phyloP scores from a whole-genome alignment of 2,797 vertebrate genomes.

The Lepus townsendii region DNA sequence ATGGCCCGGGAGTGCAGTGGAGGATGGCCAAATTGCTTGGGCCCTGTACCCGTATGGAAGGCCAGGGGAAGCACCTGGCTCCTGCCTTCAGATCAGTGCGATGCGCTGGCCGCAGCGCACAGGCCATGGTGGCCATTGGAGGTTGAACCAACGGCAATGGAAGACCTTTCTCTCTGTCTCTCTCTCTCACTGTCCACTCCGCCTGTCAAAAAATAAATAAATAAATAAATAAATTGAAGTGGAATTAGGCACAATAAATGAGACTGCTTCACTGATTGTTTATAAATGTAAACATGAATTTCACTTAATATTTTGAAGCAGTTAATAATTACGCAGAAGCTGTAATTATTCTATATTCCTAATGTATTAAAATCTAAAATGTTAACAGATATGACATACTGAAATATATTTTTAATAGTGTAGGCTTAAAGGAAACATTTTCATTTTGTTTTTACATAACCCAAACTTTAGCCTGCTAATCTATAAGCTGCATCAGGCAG shows the following conservation, averaged over 20 bases:
- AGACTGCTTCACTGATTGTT: background rate
- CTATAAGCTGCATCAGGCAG: background rate
- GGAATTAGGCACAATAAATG: background rate
- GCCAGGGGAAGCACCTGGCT: too few relatives aligned
- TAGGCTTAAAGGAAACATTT: background rate
- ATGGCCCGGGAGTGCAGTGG: too few relatives aligned
- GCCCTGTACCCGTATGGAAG: too few relatives aligned
- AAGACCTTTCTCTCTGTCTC: too few relatives aligned
- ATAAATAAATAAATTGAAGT: background rate
- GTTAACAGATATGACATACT: background rate
- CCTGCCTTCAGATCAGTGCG: too few relatives aligned
- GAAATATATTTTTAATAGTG: background rate
- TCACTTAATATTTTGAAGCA: background rate
- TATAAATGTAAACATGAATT: background rate
- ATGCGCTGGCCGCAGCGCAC: too few relatives aligned
- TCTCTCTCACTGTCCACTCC: too few relatives aligned
- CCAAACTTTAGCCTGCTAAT: background rate
- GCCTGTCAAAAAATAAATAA: too few relatives aligned
- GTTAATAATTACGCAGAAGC: background rate
- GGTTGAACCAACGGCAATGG: too few relatives aligned
- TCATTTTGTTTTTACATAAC: background rate
- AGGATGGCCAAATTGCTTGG: too few relatives aligned
- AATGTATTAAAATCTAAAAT: conserved; percentile 23
- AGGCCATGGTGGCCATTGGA: too few relatives aligned
- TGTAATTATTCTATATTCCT: background rate